These are phyloP conservation scores for Zaprionus lachaisei DNA, from an alignment of 1,140 invertebrate species.

Conservation along the genomic window DNA sequence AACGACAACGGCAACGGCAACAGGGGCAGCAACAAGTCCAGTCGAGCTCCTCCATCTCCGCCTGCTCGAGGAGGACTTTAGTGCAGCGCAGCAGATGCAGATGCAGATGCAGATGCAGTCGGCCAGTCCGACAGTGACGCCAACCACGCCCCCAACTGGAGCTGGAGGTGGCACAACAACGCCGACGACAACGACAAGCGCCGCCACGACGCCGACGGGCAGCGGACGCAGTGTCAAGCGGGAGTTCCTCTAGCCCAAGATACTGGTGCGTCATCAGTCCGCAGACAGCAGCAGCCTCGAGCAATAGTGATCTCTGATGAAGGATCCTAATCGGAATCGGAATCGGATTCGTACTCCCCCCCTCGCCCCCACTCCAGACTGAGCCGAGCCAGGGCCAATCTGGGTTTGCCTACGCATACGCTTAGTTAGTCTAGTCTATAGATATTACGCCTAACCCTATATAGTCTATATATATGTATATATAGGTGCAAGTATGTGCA, in stretches of 20 bases:
- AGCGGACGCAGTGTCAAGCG: constrained; percentile 64
- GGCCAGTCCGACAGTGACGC: constrained; percentile 31
- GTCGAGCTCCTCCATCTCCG: constrained; percentile 69
- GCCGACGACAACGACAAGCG: constrained; percentile 46
- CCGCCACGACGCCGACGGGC: constrained; percentile 58
- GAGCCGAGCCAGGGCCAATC: constrained; percentile 23
- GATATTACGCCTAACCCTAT: constrained; percentile 26
- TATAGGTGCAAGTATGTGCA: constrained; percentile 2
- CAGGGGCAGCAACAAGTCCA: constrained; percentile 7
- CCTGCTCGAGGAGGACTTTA: constrained; percentile 77
- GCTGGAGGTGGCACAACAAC: constrained; percentile 28
- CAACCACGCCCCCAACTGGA: constrained; percentile 32
- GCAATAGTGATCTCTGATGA: constrained; percentile 44
- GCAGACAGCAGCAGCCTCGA: constrained; percentile 68
- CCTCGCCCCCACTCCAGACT: constrained; percentile 13
- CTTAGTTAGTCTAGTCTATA: constrained; percentile 70
- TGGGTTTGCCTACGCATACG: constrained; percentile 57
- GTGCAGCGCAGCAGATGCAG: constrained; percentile 45
- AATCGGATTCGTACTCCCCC: neutral
- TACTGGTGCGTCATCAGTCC: constrained; percentile 72
- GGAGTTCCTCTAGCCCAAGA: constrained; percentile 84
- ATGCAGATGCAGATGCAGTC: constrained; percentile 3
- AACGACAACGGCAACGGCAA: neutral
- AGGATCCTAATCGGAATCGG: constrained; percentile 12
- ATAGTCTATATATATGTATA: constrained; percentile 7